Evolutionary conservation across 2,888 invertebrate genomes (phyloP), one percentile per base, ranked within the genome.

Genomic region (Harpagoxenus sublaevis): DNA sequence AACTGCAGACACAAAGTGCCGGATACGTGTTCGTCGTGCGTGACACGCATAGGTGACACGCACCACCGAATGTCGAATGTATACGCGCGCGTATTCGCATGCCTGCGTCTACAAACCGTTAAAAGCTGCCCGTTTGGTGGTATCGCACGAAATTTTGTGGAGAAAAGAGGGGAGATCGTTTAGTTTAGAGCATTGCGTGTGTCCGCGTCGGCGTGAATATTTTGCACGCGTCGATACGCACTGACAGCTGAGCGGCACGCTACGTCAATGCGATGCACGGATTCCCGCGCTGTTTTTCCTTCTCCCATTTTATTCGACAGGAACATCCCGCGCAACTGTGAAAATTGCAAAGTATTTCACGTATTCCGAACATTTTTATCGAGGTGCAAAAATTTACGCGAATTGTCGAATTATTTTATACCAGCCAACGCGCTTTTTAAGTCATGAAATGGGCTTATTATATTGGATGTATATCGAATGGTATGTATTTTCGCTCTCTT

Each of bases 21-120:
- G 92, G 92, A 92, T 92, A 83, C 84, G 87, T 88, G 89, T 63
- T 88, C 89, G 88, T 51, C 83, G 86, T 89, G 92, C 92, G 91
- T 90, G 91, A 89, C 91, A 89, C 86, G 90, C 88, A 87, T 86
- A 86, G 87, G 86, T 71, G 87, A 81, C 86, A 86, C 83, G 87
- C 87, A 87, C 83, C 88, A 79, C 60, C 86, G 87, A 35, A 35
- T 35, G 35, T 23, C 23, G 23, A 65, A 63, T 83, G 83, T 23
- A 23, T 65, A 51, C 63, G 63, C 77, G 63, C 63, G 28, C 39
- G 73, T 48, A 48, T 31, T 53, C 78, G 84, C 88, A 84, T 87
- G 87, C 84, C 66, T 73, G 71, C 86, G 39, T 87, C 85, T 85
- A 74, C 88, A 84, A 88, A 83, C 87, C 84, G 89, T 90, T 88